Base-by-base conservation (phyloP, 2,888 invertebrate genomes). In the Lasioglossum morio region DNA sequence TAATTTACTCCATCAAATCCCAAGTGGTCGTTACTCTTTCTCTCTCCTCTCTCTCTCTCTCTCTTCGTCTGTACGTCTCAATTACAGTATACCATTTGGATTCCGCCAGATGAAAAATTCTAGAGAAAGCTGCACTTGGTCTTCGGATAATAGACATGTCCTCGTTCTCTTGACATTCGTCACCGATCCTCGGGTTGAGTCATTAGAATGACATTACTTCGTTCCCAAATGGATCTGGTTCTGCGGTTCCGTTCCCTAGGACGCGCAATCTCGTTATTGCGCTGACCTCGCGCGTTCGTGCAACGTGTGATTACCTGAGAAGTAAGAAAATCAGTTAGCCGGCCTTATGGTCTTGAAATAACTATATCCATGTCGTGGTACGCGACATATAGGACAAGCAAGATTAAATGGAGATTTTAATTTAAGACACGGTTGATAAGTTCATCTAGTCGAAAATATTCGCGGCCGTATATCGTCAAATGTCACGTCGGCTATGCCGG, bases 131-230 rank as follows among this genome's bases (percentile, higher is more conserved):
- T 69, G 69, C 37, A 4, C 37, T 69, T 23, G 19, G 69, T 63
- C 30, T 63, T 16, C 63, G 16, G 63, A 30, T 69, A 69, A 69
- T 69, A 37, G 69, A 69, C 37, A 19, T 63, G 37, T 69, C 69
- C 69, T 69, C 34, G 12, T 69, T 69, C 69, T 69, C 19, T 37
- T 37, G 69, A 69, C 69, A 37, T 37, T 69, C 69, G 69, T 69
- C 69, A 69, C 37, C 69, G 37, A 69, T 19, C 69, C 69, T 23
- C 12, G 23, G 69, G 3, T 34, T 1, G 37, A 12, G 69, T 69
- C 37, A 23, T 37, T 69, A 37, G 69, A 23, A 37, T 4, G 69
- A 37, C 69, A 23, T 69, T 34, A 19, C 23, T 23, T 4, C 23
- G 69, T 37, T 37, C 12, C 23, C 23, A 69, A 69, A 69, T 69